Percentiles rank a stretch among this genome's conserved stretches.
These are phyloP conservation scores for Brachirus orientalis DNA, from an alignment of 2,113 vertebrate genomes.

Conservation along the genomic window DNA sequence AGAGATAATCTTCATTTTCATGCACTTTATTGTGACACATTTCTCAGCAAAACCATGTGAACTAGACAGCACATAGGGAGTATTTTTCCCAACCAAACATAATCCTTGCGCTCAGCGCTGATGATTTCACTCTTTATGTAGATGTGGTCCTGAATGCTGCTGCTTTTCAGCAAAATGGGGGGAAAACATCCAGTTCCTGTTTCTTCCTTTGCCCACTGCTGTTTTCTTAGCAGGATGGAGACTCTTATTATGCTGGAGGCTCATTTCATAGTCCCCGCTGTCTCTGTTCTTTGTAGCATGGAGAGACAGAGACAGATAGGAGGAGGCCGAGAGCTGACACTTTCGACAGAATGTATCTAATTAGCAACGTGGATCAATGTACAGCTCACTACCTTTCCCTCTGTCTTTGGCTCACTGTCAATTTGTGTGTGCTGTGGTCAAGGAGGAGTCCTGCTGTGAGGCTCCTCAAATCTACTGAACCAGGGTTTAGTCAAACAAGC, in stretches of 20 bases:
- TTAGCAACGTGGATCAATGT: slow-evolving; percentile 71
- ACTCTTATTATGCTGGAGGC: slow-evolving; percentile 31
- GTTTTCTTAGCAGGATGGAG: slow-evolving; percentile 36
- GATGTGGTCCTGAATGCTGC: slow-evolving; percentile 13
- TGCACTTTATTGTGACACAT: no score
- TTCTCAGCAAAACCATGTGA: no score
- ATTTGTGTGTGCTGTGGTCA: slow-evolving; percentile 46
- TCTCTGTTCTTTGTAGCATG: slow-evolving; percentile 35
- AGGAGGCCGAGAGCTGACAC: slow-evolving; percentile 53
- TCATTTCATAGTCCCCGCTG: slow-evolving; percentile 40
- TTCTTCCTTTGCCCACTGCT: slow-evolving; percentile 31
- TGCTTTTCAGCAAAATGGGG: slow-evolving; percentile 37
- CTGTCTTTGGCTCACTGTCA: slow-evolving; percentile 47
- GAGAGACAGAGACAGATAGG: slow-evolving; percentile 46
- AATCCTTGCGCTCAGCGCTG: slow-evolving; percentile 21
- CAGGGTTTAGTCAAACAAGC: slow-evolving; percentile 46
- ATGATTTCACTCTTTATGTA: slow-evolving; percentile 31
- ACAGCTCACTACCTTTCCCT: slow-evolving; percentile 44
- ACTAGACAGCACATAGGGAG: no score
- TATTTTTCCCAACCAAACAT: slow-evolving; percentile 28
- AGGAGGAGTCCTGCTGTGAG: slow-evolving; percentile 60
- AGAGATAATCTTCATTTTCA: no score
- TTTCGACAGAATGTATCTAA: slow-evolving; percentile 66
- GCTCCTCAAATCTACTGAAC: slow-evolving; percentile 61
- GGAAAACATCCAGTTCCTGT: slow-evolving; percentile 46